Evolutionary conservation across 2,888 invertebrate genomes (phyloP).

Genomic region (Callyntrura sp.): DNA sequence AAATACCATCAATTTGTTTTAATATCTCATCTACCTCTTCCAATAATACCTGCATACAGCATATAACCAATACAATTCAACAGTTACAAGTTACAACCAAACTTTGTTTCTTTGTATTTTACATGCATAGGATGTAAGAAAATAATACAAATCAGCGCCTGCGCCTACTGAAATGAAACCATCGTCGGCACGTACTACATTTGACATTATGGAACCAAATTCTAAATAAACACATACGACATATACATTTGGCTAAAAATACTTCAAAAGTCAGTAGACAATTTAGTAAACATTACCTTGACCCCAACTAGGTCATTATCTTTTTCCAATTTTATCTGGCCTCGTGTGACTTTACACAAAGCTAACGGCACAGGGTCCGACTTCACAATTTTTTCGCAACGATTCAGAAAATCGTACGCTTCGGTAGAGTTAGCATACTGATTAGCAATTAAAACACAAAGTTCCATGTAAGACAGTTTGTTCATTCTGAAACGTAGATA

Average conservation of each 20-base stretch:
- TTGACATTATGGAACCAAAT: too few species aligned
- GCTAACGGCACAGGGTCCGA: constrained; percentile 94
- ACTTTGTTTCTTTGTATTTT: too few species aligned
- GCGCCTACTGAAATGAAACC: too few species aligned
- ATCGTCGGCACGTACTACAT: too few species aligned
- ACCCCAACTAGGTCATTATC: constrained; percentile 92
- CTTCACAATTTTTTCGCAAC: constrained; percentile 94
- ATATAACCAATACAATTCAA: constrained; percentile 5
- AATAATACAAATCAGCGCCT: too few species aligned
- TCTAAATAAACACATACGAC: too few species aligned
- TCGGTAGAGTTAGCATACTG: constrained; percentile 93
- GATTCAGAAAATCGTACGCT: constrained; percentile 94
- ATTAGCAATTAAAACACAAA: constrained; percentile 91
- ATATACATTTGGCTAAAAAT: too few species aligned
- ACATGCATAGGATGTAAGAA: too few species aligned
- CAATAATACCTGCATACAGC: constrained; percentile 90
- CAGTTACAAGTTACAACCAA: too few species aligned
- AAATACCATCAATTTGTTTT: constrained; percentile 96
- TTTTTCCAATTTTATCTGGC: constrained; percentile 92
- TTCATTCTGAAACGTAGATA: constrained; percentile 90
- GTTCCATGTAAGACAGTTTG: constrained; percentile 96
- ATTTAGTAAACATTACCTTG: constrained; percentile 87
- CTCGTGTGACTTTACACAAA: constrained; percentile 94
- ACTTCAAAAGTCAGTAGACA: too few species aligned
- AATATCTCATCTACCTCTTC: constrained; percentile 94